Conservation (phyloP, 2,888 invertebrate genomes). For the Pharmacophagus antenor region DNA sequence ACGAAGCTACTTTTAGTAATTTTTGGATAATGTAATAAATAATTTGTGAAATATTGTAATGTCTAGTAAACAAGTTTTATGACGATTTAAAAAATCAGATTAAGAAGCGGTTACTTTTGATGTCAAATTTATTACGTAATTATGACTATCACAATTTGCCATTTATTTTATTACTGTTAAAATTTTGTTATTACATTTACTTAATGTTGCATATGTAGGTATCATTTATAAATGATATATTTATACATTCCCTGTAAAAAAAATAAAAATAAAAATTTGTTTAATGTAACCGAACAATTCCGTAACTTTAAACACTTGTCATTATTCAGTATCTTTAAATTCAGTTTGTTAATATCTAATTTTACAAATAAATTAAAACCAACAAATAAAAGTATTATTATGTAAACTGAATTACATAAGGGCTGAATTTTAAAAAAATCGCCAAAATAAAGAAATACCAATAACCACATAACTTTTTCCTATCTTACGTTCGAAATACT, state of each 20-base stretch:
- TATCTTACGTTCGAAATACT: too few species aligned
- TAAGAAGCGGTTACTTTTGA: constrained; percentile 22
- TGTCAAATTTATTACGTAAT: constrained; percentile 27
- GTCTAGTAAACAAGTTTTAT: constrained; percentile 6
- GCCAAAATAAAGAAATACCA: too few species aligned
- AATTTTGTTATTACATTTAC: constrained; percentile 15
- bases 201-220: not conserved
- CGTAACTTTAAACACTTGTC: too few species aligned
- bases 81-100: constrained; percentile 7
- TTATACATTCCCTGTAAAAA: not conserved
- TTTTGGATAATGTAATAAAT: not conserved
- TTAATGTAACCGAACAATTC: too few species aligned
- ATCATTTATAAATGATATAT: not conserved
- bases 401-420: too few species aligned
- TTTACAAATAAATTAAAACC: too few species aligned
- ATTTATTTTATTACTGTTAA: constrained; percentile 18
- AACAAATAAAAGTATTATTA: too few species aligned
- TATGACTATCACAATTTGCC: constrained; percentile 16
- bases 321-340: too few species aligned
- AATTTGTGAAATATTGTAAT: not conserved
- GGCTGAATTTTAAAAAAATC: not conserved
- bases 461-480: too few species aligned
- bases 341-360: too few species aligned
- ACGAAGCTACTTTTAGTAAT: too few species aligned
- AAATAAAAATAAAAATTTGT: too few species aligned